Percentiles rank a stretch among this genome's conserved stretches.
phyloP scores from a whole-genome alignment of 1,140 invertebrate species.

The Aporrectodea caliginosa region DNA sequence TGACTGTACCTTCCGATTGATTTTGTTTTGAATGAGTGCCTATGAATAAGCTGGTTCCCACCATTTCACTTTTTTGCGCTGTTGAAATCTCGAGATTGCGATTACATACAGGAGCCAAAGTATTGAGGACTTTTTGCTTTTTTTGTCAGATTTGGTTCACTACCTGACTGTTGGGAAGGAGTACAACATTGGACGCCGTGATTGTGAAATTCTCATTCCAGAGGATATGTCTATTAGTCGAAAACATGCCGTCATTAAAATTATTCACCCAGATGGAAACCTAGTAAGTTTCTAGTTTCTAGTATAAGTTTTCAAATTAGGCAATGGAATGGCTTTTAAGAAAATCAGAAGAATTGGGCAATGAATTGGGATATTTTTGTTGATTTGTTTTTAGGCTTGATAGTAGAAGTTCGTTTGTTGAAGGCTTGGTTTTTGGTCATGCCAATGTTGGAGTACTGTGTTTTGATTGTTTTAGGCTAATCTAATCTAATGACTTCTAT shows the following conservation, averaged over 20 bases:
- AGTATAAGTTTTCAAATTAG: background rate
- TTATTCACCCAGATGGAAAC: conserved; percentile 43
- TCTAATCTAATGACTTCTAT: too few species aligned
- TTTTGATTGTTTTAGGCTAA: too few species aligned
- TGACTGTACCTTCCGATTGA: background rate
- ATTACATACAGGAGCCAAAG: too few species aligned
- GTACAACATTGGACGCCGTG: conserved; percentile 49
- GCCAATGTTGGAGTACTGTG: background rate
- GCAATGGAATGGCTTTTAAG: too few species aligned
- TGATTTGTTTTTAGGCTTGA: too few species aligned
- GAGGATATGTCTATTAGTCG: conserved; percentile 53
- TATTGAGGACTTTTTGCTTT: conserved; percentile 9
- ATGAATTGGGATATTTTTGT: background rate
- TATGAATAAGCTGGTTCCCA: background rate
- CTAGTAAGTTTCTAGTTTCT: conserved; percentile 34
- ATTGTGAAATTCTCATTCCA: conserved; percentile 45
- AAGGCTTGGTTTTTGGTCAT: background rate
- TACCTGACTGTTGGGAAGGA: conserved; percentile 38
- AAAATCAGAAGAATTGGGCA: too few species aligned
- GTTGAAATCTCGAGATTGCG: background rate
- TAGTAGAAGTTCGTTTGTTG: background rate
- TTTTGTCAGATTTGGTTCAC: conserved; percentile 35
- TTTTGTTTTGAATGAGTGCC: background rate
- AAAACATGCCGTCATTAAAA: conserved; percentile 48
- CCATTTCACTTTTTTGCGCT: background rate